These are phyloP conservation scores for Thereva unica DNA, from an alignment of 2,888 invertebrate species.

Conservation along the genomic window DNA sequence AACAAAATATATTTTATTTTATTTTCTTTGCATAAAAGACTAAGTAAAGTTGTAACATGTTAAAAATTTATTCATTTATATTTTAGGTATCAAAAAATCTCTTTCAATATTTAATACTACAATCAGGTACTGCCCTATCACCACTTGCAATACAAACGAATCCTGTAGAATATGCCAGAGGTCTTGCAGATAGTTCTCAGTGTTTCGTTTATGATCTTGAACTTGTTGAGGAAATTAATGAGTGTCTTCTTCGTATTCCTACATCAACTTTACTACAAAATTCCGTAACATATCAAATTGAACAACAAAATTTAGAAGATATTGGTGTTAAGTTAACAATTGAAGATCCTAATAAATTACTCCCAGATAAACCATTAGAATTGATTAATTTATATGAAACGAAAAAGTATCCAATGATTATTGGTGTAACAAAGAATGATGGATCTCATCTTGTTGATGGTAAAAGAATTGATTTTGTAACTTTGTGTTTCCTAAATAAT, in stretches of 20 bases:
- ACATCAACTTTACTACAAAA: slow-evolving; percentile 46
- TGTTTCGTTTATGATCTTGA: slow-evolving; percentile 44
- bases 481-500: neutral
- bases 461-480: slow-evolving; percentile 2
- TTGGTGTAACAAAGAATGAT: slow-evolving; percentile 53
- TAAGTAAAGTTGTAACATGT: neutral
- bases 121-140: slow-evolving; percentile 57
- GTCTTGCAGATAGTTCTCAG: slow-evolving; percentile 46
- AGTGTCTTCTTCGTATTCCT: slow-evolving; percentile 47
- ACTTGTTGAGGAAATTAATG: slow-evolving; percentile 43
- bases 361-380: slow-evolving; percentile 34
- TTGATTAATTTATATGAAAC: slow-evolving; percentile 2
- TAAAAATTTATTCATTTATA: neutral
- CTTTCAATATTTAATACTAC: slow-evolving; percentile 56
- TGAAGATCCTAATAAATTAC: slow-evolving; percentile 32
- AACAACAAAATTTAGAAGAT: slow-evolving; percentile 27
- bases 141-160: slow-evolving; percentile 55
- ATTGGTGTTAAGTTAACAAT: slow-evolving; percentile 40
- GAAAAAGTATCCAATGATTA: slow-evolving; percentile 51
- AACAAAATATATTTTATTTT: neutral
- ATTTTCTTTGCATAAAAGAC: slow-evolving; percentile 48
- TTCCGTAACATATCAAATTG: slow-evolving; percentile 6
- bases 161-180: slow-evolving; percentile 46
- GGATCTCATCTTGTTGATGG: slow-evolving; percentile 48
- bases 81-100: slow-evolving; percentile 49